Percentiles rank a stretch among this genome's conserved stretches.
Evolutionary conservation across 2,888 invertebrate species (phyloP).

Genomic region (Machimus rusticus): DNA sequence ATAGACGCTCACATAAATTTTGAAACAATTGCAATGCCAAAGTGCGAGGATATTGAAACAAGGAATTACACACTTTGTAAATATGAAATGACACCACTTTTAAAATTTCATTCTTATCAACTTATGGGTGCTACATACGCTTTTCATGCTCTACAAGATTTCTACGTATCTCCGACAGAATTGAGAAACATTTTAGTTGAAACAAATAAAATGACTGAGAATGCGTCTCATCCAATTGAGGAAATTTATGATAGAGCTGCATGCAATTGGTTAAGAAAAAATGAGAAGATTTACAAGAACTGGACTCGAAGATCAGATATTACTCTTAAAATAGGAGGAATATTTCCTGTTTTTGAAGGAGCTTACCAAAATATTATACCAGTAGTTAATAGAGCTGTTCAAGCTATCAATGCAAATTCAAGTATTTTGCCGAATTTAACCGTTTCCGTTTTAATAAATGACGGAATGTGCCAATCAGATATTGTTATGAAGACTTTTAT

Average conservation of each 20-base stretch:
- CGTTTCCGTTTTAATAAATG: conserved; percentile 66
- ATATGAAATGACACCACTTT: conserved; percentile 73
- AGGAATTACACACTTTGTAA: conserved; percentile 65
- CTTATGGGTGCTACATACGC: conserved; percentile 51
- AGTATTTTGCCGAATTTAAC: conserved; percentile 69
- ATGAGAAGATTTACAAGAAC: conserved; percentile 61
- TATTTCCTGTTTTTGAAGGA: conserved; percentile 70
- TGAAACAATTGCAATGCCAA: conserved; percentile 69
- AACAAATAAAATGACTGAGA: background rate
- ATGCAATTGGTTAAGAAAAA: conserved; percentile 71
- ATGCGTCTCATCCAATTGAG: conserved; percentile 30
- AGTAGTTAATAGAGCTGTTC: conserved; percentile 71
- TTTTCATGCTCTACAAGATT: conserved; percentile 51
- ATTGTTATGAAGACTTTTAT: conserved; percentile 79
- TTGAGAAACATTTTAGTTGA: conserved; percentile 39
- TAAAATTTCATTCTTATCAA: conserved; percentile 71
- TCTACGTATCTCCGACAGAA: conserved; percentile 49
- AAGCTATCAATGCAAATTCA: conserved; percentile 69
- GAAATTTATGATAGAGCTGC: conserved; percentile 62
- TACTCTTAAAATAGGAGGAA: conserved; percentile 56
- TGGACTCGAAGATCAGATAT: conserved; percentile 63
- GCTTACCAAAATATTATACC: conserved; percentile 66
- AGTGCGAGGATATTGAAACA: conserved; percentile 65
- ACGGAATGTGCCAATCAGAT: conserved; percentile 75
- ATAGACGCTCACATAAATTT: conserved; percentile 65